phyloP scores from a whole-genome alignment of 2,113 vertebrate genomes.

The Laticauda laticaudata region DNA sequence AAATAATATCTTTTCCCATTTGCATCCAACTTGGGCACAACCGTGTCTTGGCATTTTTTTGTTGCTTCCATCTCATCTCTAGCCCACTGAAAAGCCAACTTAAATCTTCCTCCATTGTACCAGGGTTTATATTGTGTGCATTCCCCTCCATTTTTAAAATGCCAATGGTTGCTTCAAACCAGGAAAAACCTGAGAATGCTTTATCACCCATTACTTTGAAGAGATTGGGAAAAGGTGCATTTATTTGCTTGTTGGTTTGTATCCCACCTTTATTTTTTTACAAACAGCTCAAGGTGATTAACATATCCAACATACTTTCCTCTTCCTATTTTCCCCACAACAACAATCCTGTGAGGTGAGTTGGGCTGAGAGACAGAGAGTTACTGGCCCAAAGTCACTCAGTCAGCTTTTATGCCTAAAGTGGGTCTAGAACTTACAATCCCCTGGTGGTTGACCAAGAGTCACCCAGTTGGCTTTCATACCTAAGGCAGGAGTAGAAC shows the following conservation, averaged over 20 bases:
- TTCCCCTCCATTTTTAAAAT: neutral
- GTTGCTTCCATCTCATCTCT: neutral
- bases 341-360: neutral
- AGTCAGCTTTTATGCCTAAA: neutral
- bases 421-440: neutral
- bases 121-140: neutral
- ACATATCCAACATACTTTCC: neutral
- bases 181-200: neutral
- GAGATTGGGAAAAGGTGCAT: neutral
- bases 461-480: neutral
- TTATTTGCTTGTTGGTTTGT: neutral
- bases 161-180: neutral
- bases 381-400: too few relatives aligned
- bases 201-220: neutral
- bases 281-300: neutral
- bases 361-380: too few relatives aligned
- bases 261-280: neutral
- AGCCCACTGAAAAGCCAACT: neutral
- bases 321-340: neutral
- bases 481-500: rapidly evolving
- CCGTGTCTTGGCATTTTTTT: neutral
- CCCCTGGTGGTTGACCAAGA: neutral
- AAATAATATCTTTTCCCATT: neutral
- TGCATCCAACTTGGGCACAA: neutral
- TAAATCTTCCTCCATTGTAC: neutral